Percentiles rank a stretch among this genome's conserved stretches.
Conservation (phyloP, 2,888 invertebrate genomes). For the Sclerodermus sp. region DNA sequence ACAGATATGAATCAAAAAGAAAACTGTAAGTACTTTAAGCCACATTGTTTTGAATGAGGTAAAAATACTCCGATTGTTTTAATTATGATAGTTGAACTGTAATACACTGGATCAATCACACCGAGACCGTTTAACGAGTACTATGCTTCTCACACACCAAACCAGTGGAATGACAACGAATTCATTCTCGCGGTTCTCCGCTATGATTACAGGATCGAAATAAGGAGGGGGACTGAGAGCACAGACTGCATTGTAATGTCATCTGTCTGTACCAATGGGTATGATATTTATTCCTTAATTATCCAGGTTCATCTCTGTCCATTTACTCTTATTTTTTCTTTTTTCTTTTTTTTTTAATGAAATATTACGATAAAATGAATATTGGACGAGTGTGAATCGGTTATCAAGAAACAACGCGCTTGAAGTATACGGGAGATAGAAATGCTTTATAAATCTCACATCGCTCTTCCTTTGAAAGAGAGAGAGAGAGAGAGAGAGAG, state of each 20-base stretch:
- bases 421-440: too few relatives aligned
- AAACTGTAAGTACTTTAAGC: conserved; percentile 18
- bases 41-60: conserved; percentile 24
- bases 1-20: conserved; percentile 15
- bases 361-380: too few relatives aligned
- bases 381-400: too few relatives aligned
- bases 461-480: too few relatives aligned
- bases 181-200: conserved; percentile 28
- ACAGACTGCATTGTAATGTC: conserved; percentile 12
- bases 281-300: too few relatives aligned
- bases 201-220: conserved; percentile 22
- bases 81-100: conserved; percentile 2
- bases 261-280: too few relatives aligned
- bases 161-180: conserved; percentile 34
- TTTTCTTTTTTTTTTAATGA: too few relatives aligned
- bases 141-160: conserved; percentile 28
- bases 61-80: conserved; percentile 8
- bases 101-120: conserved; percentile 9
- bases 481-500: too few relatives aligned
- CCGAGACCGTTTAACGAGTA: conserved; percentile 21
- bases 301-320: too few relatives aligned
- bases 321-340: too few relatives aligned
- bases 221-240: conserved; percentile 19
- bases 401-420: too few relatives aligned
- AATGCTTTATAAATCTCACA: too few relatives aligned